phyloP scores from a whole-genome alignment of 2,888 invertebrate genomes.

The Odontocolon sp. region DNA sequence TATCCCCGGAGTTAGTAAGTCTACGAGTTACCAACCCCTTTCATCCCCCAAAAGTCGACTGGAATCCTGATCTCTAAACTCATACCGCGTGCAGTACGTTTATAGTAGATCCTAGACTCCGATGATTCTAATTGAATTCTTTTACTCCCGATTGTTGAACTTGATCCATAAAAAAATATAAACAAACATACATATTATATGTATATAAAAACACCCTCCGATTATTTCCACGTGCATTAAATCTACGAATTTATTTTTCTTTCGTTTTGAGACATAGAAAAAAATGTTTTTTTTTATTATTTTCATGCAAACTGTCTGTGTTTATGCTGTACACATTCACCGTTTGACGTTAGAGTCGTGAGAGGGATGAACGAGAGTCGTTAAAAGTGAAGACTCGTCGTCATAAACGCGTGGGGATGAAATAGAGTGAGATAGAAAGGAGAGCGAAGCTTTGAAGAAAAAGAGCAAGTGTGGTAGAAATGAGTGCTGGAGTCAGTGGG shows the following conservation, averaged over 20 bases:
- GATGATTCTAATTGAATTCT: slow-evolving; percentile 57
- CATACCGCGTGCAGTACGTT: background rate
- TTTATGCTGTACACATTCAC: too few relatives aligned
- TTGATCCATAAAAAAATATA: too few relatives aligned
- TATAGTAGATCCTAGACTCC: slow-evolving; percentile 2
- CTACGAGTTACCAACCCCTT: slow-evolving; percentile 58
- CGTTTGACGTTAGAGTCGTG: slow-evolving; percentile 4
- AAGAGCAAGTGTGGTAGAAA: slow-evolving; percentile 48
- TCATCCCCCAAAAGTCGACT: slow-evolving; percentile 55
- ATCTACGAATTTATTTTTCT: too few relatives aligned
- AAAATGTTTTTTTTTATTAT: too few relatives aligned
- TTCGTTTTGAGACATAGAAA: too few relatives aligned
- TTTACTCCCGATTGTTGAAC: slow-evolving; percentile 72
- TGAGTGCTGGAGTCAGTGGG: slow-evolving; percentile 21
- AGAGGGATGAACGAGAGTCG: slow-evolving; percentile 37
- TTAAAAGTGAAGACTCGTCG: slow-evolving; percentile 59
- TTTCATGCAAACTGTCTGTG: too few relatives aligned
- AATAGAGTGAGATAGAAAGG: slow-evolving; percentile 26
- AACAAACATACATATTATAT: too few relatives aligned
- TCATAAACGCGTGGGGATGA: slow-evolving; percentile 45
- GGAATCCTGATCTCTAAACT: slow-evolving; percentile 53
- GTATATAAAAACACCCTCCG: too few relatives aligned
- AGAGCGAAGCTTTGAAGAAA: slow-evolving; percentile 38
- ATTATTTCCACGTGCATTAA: too few relatives aligned
- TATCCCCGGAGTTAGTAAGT: slow-evolving; percentile 59